Percentiles rank a stretch among this genome's conserved stretches.
Conservation (phyloP, 2,113 vertebrate species). For the Neotoma lepida region DNA sequence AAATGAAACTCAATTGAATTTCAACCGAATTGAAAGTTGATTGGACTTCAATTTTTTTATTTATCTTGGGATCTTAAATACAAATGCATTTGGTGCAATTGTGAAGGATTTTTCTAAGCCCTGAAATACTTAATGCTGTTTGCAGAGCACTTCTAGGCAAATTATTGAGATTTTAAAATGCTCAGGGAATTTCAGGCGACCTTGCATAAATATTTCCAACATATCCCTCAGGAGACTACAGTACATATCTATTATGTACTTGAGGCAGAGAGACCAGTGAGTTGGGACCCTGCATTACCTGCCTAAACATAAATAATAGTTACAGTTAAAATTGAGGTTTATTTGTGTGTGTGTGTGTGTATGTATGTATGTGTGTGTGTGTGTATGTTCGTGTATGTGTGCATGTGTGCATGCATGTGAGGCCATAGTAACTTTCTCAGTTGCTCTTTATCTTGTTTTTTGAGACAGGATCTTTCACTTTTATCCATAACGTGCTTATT, state of each 20-base stretch:
- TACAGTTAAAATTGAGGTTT: slow-evolving; percentile 21
- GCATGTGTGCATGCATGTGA: rapidly evolving
- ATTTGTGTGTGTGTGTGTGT: background rate
- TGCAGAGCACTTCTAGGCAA: slow-evolving; percentile 55
- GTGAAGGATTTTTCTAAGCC: slow-evolving; percentile 67
- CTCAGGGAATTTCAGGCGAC: slow-evolving; percentile 51
- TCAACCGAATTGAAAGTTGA: slow-evolving; percentile 56
- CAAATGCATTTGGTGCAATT: slow-evolving; percentile 58
- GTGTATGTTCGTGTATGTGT: too few relatives aligned
- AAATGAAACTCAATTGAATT: slow-evolving; percentile 62
- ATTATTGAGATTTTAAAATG: slow-evolving; percentile 66
- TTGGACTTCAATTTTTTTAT: slow-evolving; percentile 68
- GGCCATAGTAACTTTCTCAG: background rate
- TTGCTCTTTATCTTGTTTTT: background rate
- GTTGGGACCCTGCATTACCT: background rate
- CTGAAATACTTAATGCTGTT: slow-evolving; percentile 62
- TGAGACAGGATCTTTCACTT: background rate
- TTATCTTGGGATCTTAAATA: slow-evolving; percentile 67
- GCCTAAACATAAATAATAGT: background rate
- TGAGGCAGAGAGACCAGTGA: background rate
- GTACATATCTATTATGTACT: background rate
- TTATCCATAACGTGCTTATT: background rate
- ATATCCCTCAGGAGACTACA: slow-evolving; percentile 4
- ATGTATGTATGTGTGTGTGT: background rate
- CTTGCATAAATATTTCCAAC: background rate